Conservation (phyloP, 2,113 vertebrate genomes). For the Takifugu flavidus region DNA sequence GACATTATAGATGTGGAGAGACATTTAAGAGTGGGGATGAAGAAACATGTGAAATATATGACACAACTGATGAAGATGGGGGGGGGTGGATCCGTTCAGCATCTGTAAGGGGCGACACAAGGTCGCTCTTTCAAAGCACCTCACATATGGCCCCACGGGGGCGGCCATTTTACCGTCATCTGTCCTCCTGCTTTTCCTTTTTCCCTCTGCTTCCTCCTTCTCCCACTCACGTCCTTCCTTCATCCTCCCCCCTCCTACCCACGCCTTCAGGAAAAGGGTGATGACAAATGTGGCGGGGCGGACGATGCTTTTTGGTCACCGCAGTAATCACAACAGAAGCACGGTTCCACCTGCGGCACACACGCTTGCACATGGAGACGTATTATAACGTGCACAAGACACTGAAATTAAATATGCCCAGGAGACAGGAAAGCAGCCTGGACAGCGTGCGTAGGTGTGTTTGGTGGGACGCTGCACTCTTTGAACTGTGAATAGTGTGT, state of each 20-base stretch:
- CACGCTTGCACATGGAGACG: slow-evolving; percentile 16
- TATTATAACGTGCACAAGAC: slow-evolving; percentile 27
- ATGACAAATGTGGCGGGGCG: slow-evolving; percentile 56
- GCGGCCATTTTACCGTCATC: slow-evolving; percentile 51
- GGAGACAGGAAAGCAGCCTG: slow-evolving; percentile 49
- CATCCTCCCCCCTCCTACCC: slow-evolving; percentile 50
- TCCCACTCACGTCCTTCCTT: slow-evolving; percentile 32
- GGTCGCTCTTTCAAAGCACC: slow-evolving; percentile 46
- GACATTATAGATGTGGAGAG: slow-evolving; percentile 10
- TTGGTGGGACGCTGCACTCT: slow-evolving; percentile 48
- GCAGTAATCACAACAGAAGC: slow-evolving; percentile 51
- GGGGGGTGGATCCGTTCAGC: slow-evolving; percentile 42
- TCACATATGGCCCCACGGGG: slow-evolving; percentile 69
- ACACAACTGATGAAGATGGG: slow-evolving; percentile 11
- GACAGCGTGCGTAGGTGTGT: slow-evolving; percentile 56
- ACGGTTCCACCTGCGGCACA: slow-evolving; percentile 53
- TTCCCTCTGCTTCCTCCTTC: slow-evolving; percentile 32
- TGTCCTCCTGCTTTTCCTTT: slow-evolving; percentile 29
- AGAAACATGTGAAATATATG: slow-evolving; percentile 7
- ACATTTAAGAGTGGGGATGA: neutral
- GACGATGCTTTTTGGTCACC: slow-evolving; percentile 57
- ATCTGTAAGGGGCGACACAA: slow-evolving; percentile 26
- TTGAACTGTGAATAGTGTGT: slow-evolving; percentile 62
- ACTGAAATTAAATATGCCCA: slow-evolving; percentile 62
- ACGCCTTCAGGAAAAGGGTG: slow-evolving; percentile 56